Conservation (phyloP, 1,140 invertebrate species). For the Pseudachorutes palmiensis region DNA sequence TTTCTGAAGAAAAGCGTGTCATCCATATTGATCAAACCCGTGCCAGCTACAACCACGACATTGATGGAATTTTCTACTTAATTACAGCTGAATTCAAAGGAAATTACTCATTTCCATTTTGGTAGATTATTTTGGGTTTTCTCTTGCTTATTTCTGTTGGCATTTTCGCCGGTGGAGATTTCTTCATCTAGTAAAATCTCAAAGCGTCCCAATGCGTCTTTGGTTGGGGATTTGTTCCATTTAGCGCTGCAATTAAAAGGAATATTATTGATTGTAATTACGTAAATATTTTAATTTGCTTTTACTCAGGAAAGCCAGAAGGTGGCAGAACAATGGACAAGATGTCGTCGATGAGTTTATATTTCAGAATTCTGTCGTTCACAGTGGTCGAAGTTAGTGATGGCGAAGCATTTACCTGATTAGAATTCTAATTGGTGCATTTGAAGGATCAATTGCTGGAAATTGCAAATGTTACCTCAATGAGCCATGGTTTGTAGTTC, state of each 20-base stretch:
- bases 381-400: constrained; percentile 89
- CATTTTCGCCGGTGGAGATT: constrained; percentile 43
- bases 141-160: constrained; percentile 27
- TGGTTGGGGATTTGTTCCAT: constrained; percentile 78
- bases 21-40: no score
- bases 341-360: constrained; percentile 91
- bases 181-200: constrained; percentile 82
- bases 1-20: no score
- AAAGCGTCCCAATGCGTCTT: constrained; percentile 76
- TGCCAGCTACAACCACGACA: no score
- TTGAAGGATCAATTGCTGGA: no score
- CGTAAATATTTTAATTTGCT: constrained; percentile 7
- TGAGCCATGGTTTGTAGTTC: constrained; percentile 74
- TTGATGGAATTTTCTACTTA: no score
- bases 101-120: constrained; percentile 34
- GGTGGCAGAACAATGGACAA: constrained; percentile 82
- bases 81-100: no score
- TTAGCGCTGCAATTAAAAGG: constrained; percentile 53
- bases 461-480: no score
- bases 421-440: constrained; percentile 25
- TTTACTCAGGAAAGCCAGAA: constrained; percentile 78
- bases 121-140: no score
- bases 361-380: constrained; percentile 90
- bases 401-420: constrained; percentile 86
- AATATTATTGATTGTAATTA: constrained; percentile 1